Conservation (phyloP, 2,797 vertebrate species). For the Acanthurus lineatus region DNA sequence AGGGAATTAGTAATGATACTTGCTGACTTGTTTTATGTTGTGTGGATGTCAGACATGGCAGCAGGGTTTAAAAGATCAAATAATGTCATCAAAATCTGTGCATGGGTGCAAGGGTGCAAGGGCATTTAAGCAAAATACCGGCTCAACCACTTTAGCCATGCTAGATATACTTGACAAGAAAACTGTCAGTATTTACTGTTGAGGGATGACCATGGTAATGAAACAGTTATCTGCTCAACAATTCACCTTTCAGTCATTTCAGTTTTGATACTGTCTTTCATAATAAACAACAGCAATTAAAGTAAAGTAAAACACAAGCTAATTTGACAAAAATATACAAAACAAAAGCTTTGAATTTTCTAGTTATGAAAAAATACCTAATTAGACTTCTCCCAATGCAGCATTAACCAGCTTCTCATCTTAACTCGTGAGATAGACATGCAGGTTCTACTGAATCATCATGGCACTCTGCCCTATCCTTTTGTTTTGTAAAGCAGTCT, state of each 20-base stretch:
- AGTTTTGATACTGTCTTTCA: neutral
- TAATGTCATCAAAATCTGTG: neutral
- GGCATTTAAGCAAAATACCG: neutral
- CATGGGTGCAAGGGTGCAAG: neutral
- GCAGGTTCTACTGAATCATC: constrained; percentile 25
- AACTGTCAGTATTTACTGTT: neutral
- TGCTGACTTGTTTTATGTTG: neutral
- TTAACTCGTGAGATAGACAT: neutral
- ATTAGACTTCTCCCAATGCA: neutral
- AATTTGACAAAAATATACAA: neutral
- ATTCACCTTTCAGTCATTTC: neutral
- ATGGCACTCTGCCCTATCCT: constrained; percentile 17
- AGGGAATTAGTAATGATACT: neutral
- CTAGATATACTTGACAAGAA: neutral
- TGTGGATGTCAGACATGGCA: constrained; percentile 14
- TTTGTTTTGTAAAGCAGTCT: constrained; percentile 18
- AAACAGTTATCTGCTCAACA: neutral
- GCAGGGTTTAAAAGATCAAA: neutral
- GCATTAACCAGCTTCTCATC: neutral
- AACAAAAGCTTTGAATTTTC: too few relatives aligned
- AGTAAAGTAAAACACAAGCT: neutral
- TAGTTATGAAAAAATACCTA: neutral
- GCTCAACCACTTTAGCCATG: neutral
- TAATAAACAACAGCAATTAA: neutral
- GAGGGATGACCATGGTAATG: neutral